Evolutionary conservation across 2,888 invertebrate species (phyloP), one percentile per base, ranked within the genome.

Genomic region (Tinea semifulvella): DNA sequence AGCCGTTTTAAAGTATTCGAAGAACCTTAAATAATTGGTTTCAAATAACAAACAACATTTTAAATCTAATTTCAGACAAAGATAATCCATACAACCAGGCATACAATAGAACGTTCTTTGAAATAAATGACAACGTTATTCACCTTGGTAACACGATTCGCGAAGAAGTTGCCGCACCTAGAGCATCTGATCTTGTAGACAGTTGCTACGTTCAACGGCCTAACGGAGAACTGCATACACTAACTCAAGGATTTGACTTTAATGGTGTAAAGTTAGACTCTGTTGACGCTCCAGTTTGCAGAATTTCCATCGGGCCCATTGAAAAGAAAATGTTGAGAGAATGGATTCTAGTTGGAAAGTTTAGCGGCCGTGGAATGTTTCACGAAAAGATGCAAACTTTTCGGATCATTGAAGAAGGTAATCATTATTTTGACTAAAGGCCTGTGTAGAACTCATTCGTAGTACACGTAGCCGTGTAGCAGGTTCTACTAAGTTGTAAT

Each of bases 271-370:
- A 46, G 1, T 52, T 65, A 35, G 49, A 46, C 1, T 45, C 47
- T 17, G 44, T 43, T 5, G 47, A 42, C 2, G 47, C 44, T 1
- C 35, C 13, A 11, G 40, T 47, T 19, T 66, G 66, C 45, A 47
- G 46, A 5, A 43, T 61, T n/a, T 45, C 49, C 26, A 47, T 65
- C 17, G 56, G 54, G 6, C 58, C 62, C 18, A 48, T 64, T 19
- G 31, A 17, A 5, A 17, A 56, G 38, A 46, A 53, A 5, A 46
- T 57, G 47, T 40, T 61, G 0, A 66, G 66, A 2, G 46, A 56
- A 36, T 66, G 65, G 65, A 52, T 49, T 20, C 26, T 66, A 2
- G 52, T 54, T 46, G 65, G 60, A 11, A 65, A 63, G 48, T 66
- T 66, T 47, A 58, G 52, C 17, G 46, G 56, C 44, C 53, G 51